Percentiles rank a stretch among this genome's conserved stretches.
Conservation (phyloP, 2,797 vertebrate genomes). For the Tokudaia tokunoshimensis region DNA sequence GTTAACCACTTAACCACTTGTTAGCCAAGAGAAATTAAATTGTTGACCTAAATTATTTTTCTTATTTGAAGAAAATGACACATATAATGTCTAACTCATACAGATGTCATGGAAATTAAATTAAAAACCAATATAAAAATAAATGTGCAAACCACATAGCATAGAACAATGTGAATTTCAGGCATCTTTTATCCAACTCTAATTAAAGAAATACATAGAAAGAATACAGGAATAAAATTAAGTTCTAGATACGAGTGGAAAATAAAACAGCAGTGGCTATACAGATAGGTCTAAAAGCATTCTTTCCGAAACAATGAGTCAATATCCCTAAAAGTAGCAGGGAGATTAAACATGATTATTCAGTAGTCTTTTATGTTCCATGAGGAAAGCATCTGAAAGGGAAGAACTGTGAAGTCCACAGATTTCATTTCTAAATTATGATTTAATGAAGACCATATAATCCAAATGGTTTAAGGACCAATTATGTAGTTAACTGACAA, state of each 20-base stretch:
- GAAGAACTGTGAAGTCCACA: neutral
- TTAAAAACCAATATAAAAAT: conserved; percentile 38
- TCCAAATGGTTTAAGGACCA: conserved; percentile 67
- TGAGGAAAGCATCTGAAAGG: neutral
- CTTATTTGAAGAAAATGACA: neutral
- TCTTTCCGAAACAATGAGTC: neutral
- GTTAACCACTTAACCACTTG: neutral
- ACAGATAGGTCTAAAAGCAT: neutral
- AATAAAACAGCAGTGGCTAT: neutral
- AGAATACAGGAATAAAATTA: neutral
- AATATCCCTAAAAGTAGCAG: neutral
- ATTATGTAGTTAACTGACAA: conserved; percentile 70
- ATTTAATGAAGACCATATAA: conserved; percentile 32
- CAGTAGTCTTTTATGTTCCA: conserved; percentile 34
- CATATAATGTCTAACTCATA: neutral
- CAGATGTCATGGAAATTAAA: conserved; percentile 16
- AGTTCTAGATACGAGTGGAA: neutral
- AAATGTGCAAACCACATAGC: neutral
- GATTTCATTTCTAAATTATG: conserved; percentile 60
- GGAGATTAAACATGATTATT: conserved; percentile 22
- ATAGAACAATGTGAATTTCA: neutral
- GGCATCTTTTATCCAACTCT: neutral
- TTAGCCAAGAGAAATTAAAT: neutral
- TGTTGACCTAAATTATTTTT: neutral
- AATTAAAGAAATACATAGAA: conserved; percentile 12